Evolutionary conservation across 2,113 vertebrate species (phyloP).

Genomic region (Callospermophilus lateralis): DNA sequence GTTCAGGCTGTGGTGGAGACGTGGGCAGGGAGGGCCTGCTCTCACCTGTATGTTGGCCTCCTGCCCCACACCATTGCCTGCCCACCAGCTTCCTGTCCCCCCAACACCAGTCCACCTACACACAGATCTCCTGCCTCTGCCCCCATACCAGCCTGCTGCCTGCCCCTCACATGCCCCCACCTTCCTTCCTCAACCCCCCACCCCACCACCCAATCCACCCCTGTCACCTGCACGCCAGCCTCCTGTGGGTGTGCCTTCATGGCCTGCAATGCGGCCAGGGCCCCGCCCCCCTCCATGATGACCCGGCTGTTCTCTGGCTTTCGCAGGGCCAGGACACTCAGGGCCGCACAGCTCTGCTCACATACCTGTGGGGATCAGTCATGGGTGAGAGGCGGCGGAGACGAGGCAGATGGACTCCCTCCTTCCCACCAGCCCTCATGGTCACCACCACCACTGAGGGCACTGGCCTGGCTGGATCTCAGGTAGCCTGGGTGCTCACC

Average conservation of each 20-base stretch:
- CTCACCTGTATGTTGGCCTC: too few species aligned
- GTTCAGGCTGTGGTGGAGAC: accelerated
- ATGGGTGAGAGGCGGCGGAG: accelerated
- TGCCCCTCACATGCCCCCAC: neutral
- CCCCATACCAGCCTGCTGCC: neutral
- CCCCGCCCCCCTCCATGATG: conserved; percentile 95
- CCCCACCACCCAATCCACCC: accelerated
- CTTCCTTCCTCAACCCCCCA: neutral
- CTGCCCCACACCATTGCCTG: neutral
- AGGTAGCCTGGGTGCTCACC: neutral
- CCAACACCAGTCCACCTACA: too few species aligned
- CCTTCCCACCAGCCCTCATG: accelerated
- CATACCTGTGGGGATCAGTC: conserved; percentile 90
- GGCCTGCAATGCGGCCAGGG: conserved; percentile 92
- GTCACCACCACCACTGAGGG: neutral
- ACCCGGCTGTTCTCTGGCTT: conserved; percentile 94
- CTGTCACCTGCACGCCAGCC: conserved; percentile 92
- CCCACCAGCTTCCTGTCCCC: neutral
- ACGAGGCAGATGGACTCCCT: accelerated
- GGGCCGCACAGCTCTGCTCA: conserved; percentile 95
- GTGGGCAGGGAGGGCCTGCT: neutral
- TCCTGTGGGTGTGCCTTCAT: conserved; percentile 93
- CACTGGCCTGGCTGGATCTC: accelerated
- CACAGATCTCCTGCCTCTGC: too few species aligned
- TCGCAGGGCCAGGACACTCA: conserved; percentile 94